Conservation (phyloP, 2,113 vertebrate species). For the Rhombomys opimus region DNA sequence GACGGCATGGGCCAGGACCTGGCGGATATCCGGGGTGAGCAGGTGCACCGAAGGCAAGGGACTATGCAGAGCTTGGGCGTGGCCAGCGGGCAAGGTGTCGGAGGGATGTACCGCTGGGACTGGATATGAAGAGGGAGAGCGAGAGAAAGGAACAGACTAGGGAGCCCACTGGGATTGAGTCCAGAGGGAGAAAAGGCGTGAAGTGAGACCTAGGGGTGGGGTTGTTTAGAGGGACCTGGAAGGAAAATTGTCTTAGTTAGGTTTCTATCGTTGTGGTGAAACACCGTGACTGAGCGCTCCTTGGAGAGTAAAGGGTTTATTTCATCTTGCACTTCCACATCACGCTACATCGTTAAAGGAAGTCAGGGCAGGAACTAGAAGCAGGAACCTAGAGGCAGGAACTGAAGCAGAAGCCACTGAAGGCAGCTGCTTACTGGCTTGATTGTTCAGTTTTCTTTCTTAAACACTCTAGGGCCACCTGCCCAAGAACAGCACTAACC, state of each 20-base stretch:
- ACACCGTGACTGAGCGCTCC: not conserved
- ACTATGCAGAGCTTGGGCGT: not conserved
- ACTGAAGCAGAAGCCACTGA: not conserved
- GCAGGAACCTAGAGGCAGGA: not conserved
- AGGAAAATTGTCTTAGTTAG: not conserved
- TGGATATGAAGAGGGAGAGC: not conserved
- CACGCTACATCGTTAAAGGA: not conserved
- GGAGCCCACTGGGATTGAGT: not conserved
- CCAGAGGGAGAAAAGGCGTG: not conserved
- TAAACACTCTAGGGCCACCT: no score
- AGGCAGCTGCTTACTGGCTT: not conserved
- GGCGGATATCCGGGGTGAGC: slow-evolving; percentile 94
- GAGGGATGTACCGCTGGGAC: not conserved
- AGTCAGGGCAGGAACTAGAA: not conserved
- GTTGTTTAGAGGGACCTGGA: not conserved
- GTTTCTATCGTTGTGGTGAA: not conserved
- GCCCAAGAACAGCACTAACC: not conserved
- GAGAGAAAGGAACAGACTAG: not conserved
- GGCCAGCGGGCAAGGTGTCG: not conserved
- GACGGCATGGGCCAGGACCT: slow-evolving; percentile 98
- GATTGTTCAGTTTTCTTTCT: not conserved
- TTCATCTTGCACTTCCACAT: not conserved
- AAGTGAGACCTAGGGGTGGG: not conserved
- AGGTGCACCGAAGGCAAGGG: no score
- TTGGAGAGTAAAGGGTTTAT: not conserved